A percentile compares a stretch with the other conserved stretches of the same genome.
phyloP scores from a whole-genome alignment of 2,888 invertebrate species.

The Cyaniris semiargus region DNA sequence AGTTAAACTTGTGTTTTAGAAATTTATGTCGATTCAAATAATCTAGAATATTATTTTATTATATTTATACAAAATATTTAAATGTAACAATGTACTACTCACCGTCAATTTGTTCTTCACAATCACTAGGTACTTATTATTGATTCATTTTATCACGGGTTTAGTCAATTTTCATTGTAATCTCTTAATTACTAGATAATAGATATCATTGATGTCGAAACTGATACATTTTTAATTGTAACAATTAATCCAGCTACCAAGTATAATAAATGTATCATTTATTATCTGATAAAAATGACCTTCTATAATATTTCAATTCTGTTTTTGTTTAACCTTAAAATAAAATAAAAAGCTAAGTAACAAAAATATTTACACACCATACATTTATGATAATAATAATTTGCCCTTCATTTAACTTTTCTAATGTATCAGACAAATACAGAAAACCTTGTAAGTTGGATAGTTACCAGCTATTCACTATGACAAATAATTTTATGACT shows the following conservation, averaged over 20 bases:
- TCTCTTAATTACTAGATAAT: constrained; percentile 1
- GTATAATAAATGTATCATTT: neutral
- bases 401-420: too few species aligned
- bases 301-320: neutral
- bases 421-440: too few species aligned
- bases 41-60: too few species aligned
- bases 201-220: neutral
- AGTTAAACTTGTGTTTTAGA: too few species aligned
- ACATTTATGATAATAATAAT: too few species aligned
- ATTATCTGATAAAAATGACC: neutral
- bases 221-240: neutral
- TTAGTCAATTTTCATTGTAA: neutral
- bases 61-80: neutral
- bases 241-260: neutral
- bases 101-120: neutral
- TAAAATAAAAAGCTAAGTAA: too few species aligned
- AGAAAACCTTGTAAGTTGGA: too few species aligned
- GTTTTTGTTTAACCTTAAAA: too few species aligned
- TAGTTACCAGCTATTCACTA: too few species aligned
- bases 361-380: too few species aligned
- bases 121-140: neutral
- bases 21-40: too few species aligned
- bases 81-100: neutral
- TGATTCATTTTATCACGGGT: neutral
- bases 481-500: too few species aligned